Evolutionary conservation across 1,140 invertebrate genomes (phyloP), one percentile per base, ranked within the genome.

Genomic region (Pseudomyrmex cubaensis): DNA sequence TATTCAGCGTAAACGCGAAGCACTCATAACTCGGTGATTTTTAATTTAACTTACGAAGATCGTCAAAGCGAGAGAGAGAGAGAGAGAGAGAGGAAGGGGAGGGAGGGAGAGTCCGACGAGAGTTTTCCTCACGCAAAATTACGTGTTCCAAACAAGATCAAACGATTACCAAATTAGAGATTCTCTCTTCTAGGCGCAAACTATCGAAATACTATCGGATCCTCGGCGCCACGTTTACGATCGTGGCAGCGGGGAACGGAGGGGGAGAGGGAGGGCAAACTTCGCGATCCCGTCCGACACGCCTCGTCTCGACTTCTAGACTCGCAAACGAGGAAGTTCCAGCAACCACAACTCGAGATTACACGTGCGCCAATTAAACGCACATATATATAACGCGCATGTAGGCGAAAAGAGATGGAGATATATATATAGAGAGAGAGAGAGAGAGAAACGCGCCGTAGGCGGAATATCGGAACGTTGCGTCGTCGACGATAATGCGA

Each of bases 141-240:
- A 70, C 64, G 54, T 48, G 52, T 17, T 78, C 54, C 54, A 13
- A 48, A 20, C 35, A 35, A 59, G 54, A 78, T 78, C 76, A 25
- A 70, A 70, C 56, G 64, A 70, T 72, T 59, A 50, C 54, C 54
- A 48, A 70, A 80, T 78, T 70, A 78, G 76, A 78, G 76, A 78
- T 72, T 61, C 46, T 61, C 66, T 50, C 56, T 13, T 35, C 48
- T 17, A 25, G n/a, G 35, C 52, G 15, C 17, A 48, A 20, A 12
- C 20, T 78, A 70, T 59, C 61, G 35, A 35, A 35, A 22, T 61
- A n/a, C 44, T 56, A 35, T 13, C 17, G 15, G 35, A 48, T 69
- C 63, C 63, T 70, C 52, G 20, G 22, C 8, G 66, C 44, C 54
- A 70, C 76, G 66, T 80, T 72, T 35, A 35, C 35, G 66, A 61